These are phyloP conservation scores for Heliothis peltigera DNA, from an alignment of 2,888 invertebrate species.

Conservation along the genomic window DNA sequence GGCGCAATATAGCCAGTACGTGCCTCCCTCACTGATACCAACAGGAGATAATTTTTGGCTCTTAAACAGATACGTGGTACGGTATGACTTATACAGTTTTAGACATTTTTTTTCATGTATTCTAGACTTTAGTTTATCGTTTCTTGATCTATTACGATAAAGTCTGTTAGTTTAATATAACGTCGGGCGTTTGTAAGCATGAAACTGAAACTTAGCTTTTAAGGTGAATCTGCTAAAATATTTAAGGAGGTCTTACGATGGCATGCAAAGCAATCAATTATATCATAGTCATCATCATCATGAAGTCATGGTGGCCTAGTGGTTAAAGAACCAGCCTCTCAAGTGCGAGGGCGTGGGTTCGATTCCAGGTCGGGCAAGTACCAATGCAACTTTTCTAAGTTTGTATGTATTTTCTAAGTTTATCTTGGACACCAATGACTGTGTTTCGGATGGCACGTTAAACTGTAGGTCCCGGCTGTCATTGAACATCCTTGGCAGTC, in stretches of 20 bases:
- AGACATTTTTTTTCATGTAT: slow-evolving; percentile 5
- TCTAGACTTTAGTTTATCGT: slow-evolving; percentile 26
- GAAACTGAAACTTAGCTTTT: slow-evolving; percentile 17
- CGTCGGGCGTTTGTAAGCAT: slow-evolving; percentile 12
- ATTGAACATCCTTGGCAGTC: no score
- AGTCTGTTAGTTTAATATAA: slow-evolving; percentile 9
- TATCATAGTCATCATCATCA: slow-evolving; percentile 41
- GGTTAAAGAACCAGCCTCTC: slow-evolving; percentile 36
- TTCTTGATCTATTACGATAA: slow-evolving; percentile 14
- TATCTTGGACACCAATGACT: no score
- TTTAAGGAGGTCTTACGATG: slow-evolving; percentile 38
- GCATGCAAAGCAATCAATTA: slow-evolving; percentile 39
- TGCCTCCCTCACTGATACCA: slow-evolving; percentile 42
- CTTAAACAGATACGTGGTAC: slow-evolving; percentile 42
- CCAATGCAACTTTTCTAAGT: no score
- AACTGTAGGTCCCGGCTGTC: no score
- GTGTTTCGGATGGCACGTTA: no score
- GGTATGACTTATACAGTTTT: slow-evolving; percentile 5
- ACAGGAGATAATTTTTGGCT: slow-evolving; percentile 50
- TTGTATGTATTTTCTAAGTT: no score
- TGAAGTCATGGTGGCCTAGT: no score
- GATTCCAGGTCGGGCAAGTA: no score
- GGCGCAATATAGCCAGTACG: slow-evolving; percentile 24
- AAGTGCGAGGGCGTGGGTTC: no score
- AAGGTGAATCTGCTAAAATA: slow-evolving; percentile 36